These are phyloP conservation scores for Subanguina moxae DNA, from an alignment of 1,140 invertebrate species.

Conservation along the genomic window DNA sequence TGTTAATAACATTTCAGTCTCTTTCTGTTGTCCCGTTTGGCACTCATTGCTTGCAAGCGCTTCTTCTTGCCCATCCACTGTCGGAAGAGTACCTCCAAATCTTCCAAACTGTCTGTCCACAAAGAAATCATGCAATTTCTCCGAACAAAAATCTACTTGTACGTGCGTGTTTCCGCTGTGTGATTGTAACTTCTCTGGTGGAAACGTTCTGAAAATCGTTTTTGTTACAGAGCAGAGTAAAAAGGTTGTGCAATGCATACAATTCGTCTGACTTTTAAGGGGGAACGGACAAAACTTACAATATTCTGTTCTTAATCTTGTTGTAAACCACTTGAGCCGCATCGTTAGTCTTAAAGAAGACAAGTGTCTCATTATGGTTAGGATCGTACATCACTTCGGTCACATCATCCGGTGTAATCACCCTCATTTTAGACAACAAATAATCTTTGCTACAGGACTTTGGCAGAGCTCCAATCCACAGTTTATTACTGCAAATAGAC, in stretches of 20 bases:
- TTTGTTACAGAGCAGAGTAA: too few species aligned
- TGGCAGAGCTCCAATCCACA: slow-evolving; percentile 26
- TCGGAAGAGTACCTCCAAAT: not conserved
- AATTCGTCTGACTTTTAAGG: too few species aligned
- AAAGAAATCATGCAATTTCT: slow-evolving; percentile 28
- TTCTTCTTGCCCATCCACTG: not conserved
- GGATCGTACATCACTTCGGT: slow-evolving; percentile 24
- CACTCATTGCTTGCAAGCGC: not conserved
- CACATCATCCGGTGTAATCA: slow-evolving; percentile 17
- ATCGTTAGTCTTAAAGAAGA: slow-evolving; percentile 18
- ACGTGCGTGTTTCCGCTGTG: slow-evolving; percentile 8
- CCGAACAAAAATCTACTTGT: slow-evolving; percentile 28
- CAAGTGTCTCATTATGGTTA: slow-evolving; percentile 20
- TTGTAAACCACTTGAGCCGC: slow-evolving; percentile 18
- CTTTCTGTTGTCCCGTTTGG: not conserved
- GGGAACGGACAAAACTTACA: slow-evolving; percentile 15
- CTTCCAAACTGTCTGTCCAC: slow-evolving; percentile 20
- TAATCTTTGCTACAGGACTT: slow-evolving; percentile 22
- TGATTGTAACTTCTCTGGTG: slow-evolving; percentile 15
- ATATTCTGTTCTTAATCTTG: slow-evolving; percentile 22
- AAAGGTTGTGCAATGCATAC: too few species aligned
- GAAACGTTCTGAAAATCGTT: slow-evolving; percentile 21
- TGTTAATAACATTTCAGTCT: not conserved
- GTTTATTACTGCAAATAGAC: slow-evolving; percentile 22
- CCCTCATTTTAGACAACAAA: slow-evolving; percentile 22